phyloP scores from a whole-genome alignment of 2,888 invertebrate genomes.

The Polydrusus pterygomalis region DNA sequence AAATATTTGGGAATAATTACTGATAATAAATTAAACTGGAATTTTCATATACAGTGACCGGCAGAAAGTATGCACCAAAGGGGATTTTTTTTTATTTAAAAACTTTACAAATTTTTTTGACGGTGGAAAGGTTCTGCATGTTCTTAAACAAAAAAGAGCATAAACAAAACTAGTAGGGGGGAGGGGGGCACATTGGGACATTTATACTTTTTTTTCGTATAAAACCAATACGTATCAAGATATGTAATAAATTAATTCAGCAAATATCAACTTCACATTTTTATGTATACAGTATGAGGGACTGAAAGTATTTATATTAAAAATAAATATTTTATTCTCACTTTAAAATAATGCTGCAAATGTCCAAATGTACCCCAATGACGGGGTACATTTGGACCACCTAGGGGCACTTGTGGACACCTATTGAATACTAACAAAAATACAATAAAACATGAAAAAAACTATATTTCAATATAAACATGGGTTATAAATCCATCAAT shows the following conservation, averaged over 20 bases:
- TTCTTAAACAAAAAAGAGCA: too few relatives aligned
- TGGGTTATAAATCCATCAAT: not conserved
- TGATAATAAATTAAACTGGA: too few relatives aligned
- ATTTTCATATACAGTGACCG: too few relatives aligned
- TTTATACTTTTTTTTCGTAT: not conserved
- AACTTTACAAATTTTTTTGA: too few relatives aligned
- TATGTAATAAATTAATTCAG: not conserved
- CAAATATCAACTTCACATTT: not conserved
- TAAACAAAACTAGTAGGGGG: too few relatives aligned
- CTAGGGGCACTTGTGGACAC: slow-evolving; percentile 22
- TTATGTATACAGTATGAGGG: not conserved
- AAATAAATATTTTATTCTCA: slow-evolving; percentile 5
- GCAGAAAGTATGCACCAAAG: too few relatives aligned
- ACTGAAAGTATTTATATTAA: not conserved
- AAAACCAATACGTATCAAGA: not conserved
- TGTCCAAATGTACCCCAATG: slow-evolving; percentile 23
- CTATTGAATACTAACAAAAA: not conserved
- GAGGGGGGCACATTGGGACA: not conserved
- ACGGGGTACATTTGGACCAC: slow-evolving; percentile 18
- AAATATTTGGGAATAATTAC: too few relatives aligned
- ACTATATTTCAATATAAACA: slow-evolving; percentile 7
- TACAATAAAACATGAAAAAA: slow-evolving; percentile 2
- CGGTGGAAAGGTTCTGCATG: too few relatives aligned
- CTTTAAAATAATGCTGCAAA: slow-evolving; percentile 22
- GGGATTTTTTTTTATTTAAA: too few relatives aligned